Evolutionary conservation across 2,888 invertebrate species (phyloP).

Genomic region (Octonoba sinensis): DNA sequence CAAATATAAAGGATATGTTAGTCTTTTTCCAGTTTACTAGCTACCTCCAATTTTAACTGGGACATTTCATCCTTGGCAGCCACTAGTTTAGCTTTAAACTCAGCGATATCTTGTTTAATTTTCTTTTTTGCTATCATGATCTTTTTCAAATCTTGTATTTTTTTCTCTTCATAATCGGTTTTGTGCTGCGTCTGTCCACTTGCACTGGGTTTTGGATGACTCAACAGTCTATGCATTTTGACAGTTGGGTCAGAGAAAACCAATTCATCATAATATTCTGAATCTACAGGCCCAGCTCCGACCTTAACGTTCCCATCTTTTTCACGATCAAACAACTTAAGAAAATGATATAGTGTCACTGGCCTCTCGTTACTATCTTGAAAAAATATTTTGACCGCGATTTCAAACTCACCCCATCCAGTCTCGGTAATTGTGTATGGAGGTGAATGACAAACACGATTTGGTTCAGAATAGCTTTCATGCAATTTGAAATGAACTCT

Average conservation of each 20-base stretch:
- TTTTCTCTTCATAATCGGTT: slow-evolving; percentile 82
- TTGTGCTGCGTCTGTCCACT: slow-evolving; percentile 85
- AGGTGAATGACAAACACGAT: slow-evolving; percentile 91
- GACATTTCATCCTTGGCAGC: slow-evolving; percentile 77
- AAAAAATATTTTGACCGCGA: slow-evolving; percentile 97
- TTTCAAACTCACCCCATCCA: slow-evolving; percentile 99
- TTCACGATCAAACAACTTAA: slow-evolving; percentile 91
- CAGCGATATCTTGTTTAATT: slow-evolving; percentile 89
- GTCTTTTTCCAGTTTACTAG: too few relatives aligned
- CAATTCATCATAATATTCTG: slow-evolving; percentile 96
- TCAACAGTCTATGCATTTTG: slow-evolving; percentile 88
- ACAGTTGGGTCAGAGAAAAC: slow-evolving; percentile 73
- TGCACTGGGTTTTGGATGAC: slow-evolving; percentile 80
- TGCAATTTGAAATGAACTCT: slow-evolving; percentile 96
- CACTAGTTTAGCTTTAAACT: slow-evolving; percentile 95
- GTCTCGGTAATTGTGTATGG: slow-evolving; percentile 98
- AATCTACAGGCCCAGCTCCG: slow-evolving; percentile 79
- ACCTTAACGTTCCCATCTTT: slow-evolving; percentile 66
- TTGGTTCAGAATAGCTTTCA: slow-evolving; percentile 95
- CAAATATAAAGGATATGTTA: too few relatives aligned
- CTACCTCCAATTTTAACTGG: slow-evolving; percentile 33
- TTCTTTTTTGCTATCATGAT: slow-evolving; percentile 69
- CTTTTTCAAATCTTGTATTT: slow-evolving; percentile 40
- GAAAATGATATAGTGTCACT: slow-evolving; percentile 93
- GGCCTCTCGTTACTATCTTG: slow-evolving; percentile 95